These are phyloP conservation scores for Lycia hirtaria DNA, from an alignment of 2,888 invertebrate species.

Conservation along the genomic window DNA sequence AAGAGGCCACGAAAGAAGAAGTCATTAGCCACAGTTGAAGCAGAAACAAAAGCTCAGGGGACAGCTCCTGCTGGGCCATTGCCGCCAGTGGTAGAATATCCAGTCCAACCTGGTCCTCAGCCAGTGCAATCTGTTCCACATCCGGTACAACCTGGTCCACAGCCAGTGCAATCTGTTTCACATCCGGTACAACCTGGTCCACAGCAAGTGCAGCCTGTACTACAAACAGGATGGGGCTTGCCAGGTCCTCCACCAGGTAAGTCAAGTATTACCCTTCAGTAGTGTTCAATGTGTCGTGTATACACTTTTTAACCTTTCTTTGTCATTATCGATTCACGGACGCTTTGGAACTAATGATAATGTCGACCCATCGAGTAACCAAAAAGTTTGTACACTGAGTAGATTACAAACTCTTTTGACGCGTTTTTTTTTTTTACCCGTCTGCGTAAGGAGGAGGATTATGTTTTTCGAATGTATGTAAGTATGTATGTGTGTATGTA, in stretches of 20 bases:
- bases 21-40: conserved; percentile 14
- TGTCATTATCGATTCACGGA: no score
- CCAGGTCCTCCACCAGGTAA: neutral
- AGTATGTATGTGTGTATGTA: no score
- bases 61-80: neutral
- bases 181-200: neutral
- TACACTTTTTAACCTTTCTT: no score
- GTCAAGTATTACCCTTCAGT: no score
- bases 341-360: no score
- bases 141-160: neutral
- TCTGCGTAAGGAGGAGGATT: no score
- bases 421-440: no score
- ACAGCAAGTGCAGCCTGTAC: neutral
- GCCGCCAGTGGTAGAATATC: neutral
- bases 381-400: no score
- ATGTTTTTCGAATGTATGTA: no score
- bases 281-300: no score
- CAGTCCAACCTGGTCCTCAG: neutral
- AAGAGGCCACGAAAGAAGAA: conserved; percentile 43
- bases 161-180: neutral
- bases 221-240: neutral
- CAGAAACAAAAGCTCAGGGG: conserved; percentile 6
- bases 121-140: neutral
- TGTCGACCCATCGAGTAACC: no score
- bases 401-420: no score